A percentile compares a stretch with the other conserved stretches of the same genome.
Evolutionary conservation across 2,888 invertebrate genomes (phyloP).

Genomic region (Lordiphosa fenestrarum): DNA sequence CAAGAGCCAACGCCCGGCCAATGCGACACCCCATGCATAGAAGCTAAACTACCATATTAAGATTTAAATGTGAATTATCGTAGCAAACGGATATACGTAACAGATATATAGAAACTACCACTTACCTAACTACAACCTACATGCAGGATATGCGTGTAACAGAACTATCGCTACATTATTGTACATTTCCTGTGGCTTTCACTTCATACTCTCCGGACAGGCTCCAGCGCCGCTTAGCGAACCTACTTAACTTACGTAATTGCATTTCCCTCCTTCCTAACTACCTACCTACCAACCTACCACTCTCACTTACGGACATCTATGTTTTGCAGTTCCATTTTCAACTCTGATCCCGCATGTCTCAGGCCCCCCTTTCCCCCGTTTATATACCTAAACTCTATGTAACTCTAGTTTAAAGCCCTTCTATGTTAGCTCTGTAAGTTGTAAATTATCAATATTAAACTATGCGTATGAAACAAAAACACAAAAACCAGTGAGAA

Average conservation of each 20-base stretch:
- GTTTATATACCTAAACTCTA: constrained; percentile 59
- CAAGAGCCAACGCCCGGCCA: constrained; percentile 23
- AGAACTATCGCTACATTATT: constrained; percentile 35
- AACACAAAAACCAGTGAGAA: constrained; percentile 62
- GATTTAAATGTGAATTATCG: constrained; percentile 73
- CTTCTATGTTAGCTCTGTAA: constrained; percentile 75
- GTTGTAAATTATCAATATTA: constrained; percentile 79
- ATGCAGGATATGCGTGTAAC: constrained; percentile 29
- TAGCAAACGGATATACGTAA: constrained; percentile 77
- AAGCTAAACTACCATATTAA: constrained; percentile 63
- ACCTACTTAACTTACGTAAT: constrained; percentile 13
- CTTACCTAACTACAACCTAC: constrained; percentile 59
- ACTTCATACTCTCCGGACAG: constrained; percentile 30
- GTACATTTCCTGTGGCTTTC: constrained; percentile 73
- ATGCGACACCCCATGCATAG: constrained; percentile 35
- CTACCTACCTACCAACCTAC: constrained; percentile 22
- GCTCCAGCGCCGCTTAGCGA: constrained; percentile 8
- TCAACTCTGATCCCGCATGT: constrained; percentile 22
- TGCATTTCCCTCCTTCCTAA: constrained; percentile 22
- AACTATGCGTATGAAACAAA: constrained; percentile 68
- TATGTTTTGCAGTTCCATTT: constrained; percentile 41
- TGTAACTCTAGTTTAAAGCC: constrained; percentile 75
- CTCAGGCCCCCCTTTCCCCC: constrained; percentile 31
- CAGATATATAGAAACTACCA: constrained; percentile 41
- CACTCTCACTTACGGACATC: constrained; percentile 1